Base-by-base conservation (phyloP, 2,113 vertebrate genomes). In the Eonycteris spelaea region DNA sequence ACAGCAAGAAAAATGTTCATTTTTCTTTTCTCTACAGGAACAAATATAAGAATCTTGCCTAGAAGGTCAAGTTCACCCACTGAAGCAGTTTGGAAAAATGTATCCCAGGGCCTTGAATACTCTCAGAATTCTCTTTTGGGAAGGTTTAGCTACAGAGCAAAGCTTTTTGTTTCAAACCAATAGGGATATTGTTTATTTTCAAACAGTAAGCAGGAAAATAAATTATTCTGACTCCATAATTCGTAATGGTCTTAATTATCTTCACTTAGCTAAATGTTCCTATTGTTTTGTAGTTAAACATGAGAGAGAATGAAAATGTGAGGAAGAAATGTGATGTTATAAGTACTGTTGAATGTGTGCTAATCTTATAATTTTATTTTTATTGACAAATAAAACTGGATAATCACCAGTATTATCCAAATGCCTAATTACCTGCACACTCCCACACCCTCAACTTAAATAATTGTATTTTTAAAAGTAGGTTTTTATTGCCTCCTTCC, bases 61-160 rank as follows among this genome's bases (percentile, higher is more conserved):
- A 79, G 95, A 91, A 97, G 96, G 95, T 97, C 97, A 97, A 97
- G 91, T 96, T 96, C 97, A 96, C 83, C 87, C 79, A 77, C 79
- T 61, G 70, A 90, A 90, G 59, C 90, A 90, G 83, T 94, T 93
- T 96, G 83, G 92, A 96, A 97, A 97, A 97, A 94, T 96, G 55
- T 88, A 85, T 95, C 93, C 91, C 75, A 85, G 24, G 77, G 91
- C 78, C n/a, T 51, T 71, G 78, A 93, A 85, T 87, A 77, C 7
- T 33, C 55, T 94, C 57, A 96, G 73, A 95, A 87, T 95, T 96
- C 95, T 96, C 18, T 92, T 86, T 93, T 38, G n/a, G 90, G 71
- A 94, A 90, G 61, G 4, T 95, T 90, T 30, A 59, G 73, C 87
- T 68, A 63, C 16, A 93, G 74, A 59, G 48, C 59, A 85, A 77